Evolutionary conservation across 2,113 vertebrate genomes (phyloP).

Genomic region (Rhizomys pruinosus): DNA sequence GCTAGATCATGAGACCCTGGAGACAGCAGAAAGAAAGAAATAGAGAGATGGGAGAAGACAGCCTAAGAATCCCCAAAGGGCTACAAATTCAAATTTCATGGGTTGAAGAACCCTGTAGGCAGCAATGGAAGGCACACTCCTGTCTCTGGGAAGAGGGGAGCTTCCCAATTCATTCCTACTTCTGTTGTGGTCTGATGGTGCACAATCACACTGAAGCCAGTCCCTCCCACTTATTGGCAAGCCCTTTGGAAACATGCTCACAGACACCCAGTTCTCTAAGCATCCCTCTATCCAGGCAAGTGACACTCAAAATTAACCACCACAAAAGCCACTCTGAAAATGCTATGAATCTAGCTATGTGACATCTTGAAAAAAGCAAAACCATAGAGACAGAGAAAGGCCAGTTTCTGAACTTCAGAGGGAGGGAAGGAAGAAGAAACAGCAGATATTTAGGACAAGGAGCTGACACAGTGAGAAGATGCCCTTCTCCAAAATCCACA

Average conservation of each 20-base stretch:
- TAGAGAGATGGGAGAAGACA: no score
- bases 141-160: not conserved
- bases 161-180: not conserved
- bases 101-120: not conserved
- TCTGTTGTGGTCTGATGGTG: not conserved
- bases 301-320: not conserved
- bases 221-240: not conserved
- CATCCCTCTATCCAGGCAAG: not conserved
- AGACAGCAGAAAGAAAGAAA: not conserved
- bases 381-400: not conserved
- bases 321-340: not conserved
- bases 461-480: not conserved
- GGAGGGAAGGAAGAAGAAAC: not conserved
- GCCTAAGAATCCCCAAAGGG: not conserved
- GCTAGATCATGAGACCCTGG: not conserved
- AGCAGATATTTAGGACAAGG: not conserved
- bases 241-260: not conserved
- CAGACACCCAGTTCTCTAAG: not conserved
- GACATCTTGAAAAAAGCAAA: not conserved
- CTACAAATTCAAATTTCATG: not conserved
- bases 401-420: not conserved
- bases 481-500: not conserved
- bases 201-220: not conserved
- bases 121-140: no score
- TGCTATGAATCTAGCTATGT: not conserved